A percentile compares a stretch with the other conserved stretches of the same genome.
phyloP scores from a whole-genome alignment of 2,888 invertebrate genomes.

The Piscicola geometra region DNA sequence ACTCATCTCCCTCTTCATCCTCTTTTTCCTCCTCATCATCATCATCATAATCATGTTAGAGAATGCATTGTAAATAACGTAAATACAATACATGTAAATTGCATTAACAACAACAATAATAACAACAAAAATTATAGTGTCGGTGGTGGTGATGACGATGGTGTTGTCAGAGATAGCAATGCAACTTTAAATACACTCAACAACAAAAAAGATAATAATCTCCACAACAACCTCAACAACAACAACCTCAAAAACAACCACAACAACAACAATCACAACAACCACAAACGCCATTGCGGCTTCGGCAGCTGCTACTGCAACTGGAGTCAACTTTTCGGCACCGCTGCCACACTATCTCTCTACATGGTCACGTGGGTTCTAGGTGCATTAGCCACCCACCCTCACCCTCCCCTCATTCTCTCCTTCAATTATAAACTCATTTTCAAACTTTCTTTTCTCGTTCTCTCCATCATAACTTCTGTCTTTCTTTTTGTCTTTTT shows the following conservation, averaged over 20 bases:
- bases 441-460: neutral
- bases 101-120: neutral
- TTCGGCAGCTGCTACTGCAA: slow-evolving; percentile 13
- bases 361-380: slow-evolving; percentile 17
- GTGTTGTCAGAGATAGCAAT: neutral
- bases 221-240: neutral
- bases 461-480: slow-evolving; percentile 3
- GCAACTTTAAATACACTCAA: too few relatives aligned
- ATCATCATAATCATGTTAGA: neutral
- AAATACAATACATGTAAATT: neutral
- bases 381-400: neutral
- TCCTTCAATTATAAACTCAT: neutral
- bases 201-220: neutral
- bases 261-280: neutral
- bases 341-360: slow-evolving; percentile 5
- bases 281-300: neutral
- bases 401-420: neutral
- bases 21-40: neutral
- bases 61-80: neutral
- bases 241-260: slow-evolving; percentile 7
- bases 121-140: neutral
- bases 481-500: slow-evolving; percentile 28
- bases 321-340: slow-evolving; percentile 27
- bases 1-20: too few relatives aligned
- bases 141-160: neutral